These are phyloP conservation scores for Drosophila nannoptera DNA, from an alignment of 1,140 invertebrate species.

Conservation along the genomic window DNA sequence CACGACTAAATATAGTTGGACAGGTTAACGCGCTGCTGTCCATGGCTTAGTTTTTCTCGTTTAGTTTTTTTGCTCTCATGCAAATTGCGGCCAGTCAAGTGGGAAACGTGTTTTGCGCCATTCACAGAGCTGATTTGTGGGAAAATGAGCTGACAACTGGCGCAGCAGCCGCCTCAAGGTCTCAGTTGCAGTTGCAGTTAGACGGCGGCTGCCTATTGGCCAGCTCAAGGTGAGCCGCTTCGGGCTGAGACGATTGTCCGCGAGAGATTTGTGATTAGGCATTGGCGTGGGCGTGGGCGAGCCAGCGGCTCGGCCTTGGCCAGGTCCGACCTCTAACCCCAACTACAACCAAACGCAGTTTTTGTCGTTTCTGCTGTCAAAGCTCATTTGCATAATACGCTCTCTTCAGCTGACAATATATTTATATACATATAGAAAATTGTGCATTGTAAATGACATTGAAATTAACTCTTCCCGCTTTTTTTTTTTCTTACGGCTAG, in stretches of 20 bases:
- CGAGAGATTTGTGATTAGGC: slow-evolving; percentile 12
- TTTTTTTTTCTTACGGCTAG: not conserved
- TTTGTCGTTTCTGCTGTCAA: slow-evolving; percentile 12
- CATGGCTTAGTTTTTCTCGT: slow-evolving; percentile 29
- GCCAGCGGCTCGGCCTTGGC: slow-evolving; percentile 2
- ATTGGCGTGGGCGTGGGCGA: slow-evolving; percentile 20
- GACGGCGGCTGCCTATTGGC: slow-evolving; percentile 15
- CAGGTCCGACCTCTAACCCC: not conserved
- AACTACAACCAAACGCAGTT: not conserved
- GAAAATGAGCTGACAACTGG: slow-evolving; percentile 36
- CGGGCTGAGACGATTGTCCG: not conserved
- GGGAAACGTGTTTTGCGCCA: slow-evolving; percentile 41
- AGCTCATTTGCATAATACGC: slow-evolving; percentile 26
- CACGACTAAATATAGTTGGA: slow-evolving; percentile 14
- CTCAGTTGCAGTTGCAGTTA: slow-evolving; percentile 38
- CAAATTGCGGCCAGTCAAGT: slow-evolving; percentile 42
- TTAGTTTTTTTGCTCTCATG: slow-evolving; percentile 18
- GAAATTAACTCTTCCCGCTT: slow-evolving; percentile 11
- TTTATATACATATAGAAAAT: slow-evolving; percentile 1
- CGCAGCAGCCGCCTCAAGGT: slow-evolving; percentile 25
- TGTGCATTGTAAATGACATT: slow-evolving; percentile 43
- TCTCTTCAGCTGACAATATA: slow-evolving; percentile 16
- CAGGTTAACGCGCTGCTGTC: slow-evolving; percentile 12
- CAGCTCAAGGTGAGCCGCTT: slow-evolving; percentile 38
- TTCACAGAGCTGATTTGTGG: slow-evolving; percentile 46